These are phyloP conservation scores for Ips typographus DNA, from an alignment of 1,140 invertebrate genomes.

Conservation along the genomic window DNA sequence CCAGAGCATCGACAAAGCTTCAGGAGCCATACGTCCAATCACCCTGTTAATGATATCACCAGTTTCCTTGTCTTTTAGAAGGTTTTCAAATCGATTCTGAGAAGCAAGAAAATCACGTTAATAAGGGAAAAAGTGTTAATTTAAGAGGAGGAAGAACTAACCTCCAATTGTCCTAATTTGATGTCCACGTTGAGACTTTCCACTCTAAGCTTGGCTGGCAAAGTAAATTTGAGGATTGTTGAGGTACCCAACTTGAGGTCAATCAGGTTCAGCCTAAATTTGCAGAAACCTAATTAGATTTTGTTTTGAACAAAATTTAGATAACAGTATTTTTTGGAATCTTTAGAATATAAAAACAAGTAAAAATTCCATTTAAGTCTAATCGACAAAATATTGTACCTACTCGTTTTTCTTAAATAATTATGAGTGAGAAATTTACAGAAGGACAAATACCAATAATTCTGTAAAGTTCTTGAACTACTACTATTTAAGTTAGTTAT, in stretches of 20 bases:
- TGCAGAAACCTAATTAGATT: not conserved
- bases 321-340: too few relatives aligned
- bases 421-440: too few relatives aligned
- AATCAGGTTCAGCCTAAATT: slow-evolving; percentile 39
- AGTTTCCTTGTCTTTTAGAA: slow-evolving; percentile 46
- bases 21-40: slow-evolving; percentile 47
- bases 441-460: too few relatives aligned
- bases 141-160: slow-evolving; percentile 14
- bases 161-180: slow-evolving; percentile 42
- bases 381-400: too few relatives aligned
- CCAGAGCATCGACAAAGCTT: slow-evolving; percentile 50
- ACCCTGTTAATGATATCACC: slow-evolving; percentile 49
- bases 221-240: slow-evolving; percentile 40
- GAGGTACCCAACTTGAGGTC: slow-evolving; percentile 41
- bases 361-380: too few relatives aligned
- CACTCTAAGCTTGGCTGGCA: slow-evolving; percentile 38
- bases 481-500: too few relatives aligned
- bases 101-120: not conserved
- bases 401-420: too few relatives aligned
- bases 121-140: not conserved
- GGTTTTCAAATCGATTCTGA: slow-evolving; percentile 48
- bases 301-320: not conserved
- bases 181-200: slow-evolving; percentile 37
- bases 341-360: too few relatives aligned
- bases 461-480: too few relatives aligned